A percentile compares a stretch with the other conserved stretches of the same genome.
These are phyloP conservation scores for Seison nebaliae DNA, from an alignment of 1,140 invertebrate species.

Conservation along the genomic window DNA sequence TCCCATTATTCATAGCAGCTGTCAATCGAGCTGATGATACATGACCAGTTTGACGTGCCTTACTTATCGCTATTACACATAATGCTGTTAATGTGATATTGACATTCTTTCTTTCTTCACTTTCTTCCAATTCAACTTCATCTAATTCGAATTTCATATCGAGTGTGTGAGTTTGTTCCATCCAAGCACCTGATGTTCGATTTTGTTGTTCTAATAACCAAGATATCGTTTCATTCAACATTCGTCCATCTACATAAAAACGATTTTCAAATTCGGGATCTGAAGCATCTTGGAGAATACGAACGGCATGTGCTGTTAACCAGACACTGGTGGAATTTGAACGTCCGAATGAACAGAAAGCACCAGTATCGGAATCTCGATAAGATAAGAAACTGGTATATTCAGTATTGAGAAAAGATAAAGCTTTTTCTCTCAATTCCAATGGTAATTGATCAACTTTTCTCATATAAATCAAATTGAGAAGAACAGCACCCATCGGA, in stretches of 20 bases:
- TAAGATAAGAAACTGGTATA: no score
- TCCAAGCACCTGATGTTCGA: constrained; percentile 20
- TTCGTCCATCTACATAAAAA: constrained; percentile 20
- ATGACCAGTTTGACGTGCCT: constrained; percentile 19
- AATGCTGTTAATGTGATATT: constrained; percentile 12
- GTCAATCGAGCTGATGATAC: constrained; percentile 12
- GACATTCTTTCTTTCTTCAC: no score
- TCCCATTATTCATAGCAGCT: constrained; percentile 32
- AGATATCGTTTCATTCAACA: constrained; percentile 20
- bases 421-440: neutral
- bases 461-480: constrained; percentile 63
- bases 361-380: no score
- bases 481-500: constrained; percentile 70
- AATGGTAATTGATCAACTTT: constrained; percentile 1
- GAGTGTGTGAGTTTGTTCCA: constrained; percentile 16
- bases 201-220: constrained; percentile 21
- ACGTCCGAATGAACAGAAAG: no score
- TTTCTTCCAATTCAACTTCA: constrained; percentile 5
- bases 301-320: constrained; percentile 24
- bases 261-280: constrained; percentile 21
- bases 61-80: constrained; percentile 13
- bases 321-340: constrained; percentile 9
- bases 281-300: constrained; percentile 19
- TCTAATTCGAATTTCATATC: constrained; percentile 19
- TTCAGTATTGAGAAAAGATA: neutral